These are phyloP conservation scores for Campopleginae sp. DNA, from an alignment of 2,888 invertebrate genomes.

Conservation along the genomic window DNA sequence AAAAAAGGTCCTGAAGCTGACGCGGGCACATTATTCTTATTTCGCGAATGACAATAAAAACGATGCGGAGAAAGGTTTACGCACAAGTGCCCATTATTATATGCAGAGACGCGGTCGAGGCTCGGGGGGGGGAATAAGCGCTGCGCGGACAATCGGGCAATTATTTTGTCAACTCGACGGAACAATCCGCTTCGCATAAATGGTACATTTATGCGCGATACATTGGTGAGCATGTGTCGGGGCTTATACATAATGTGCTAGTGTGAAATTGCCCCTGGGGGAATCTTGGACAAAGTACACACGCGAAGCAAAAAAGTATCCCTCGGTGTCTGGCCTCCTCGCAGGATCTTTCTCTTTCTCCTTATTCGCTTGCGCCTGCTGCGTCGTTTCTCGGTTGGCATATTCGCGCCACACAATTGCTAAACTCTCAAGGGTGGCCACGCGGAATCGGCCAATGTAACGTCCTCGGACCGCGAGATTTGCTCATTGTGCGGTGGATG, in stretches of 20 bases:
- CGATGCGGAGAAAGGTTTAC: slow-evolving; percentile 41
- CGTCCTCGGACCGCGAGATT: slow-evolving; percentile 48
- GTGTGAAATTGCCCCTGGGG: slow-evolving; percentile 41
- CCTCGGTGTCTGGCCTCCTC: slow-evolving; percentile 27
- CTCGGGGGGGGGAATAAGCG: slow-evolving; percentile 22
- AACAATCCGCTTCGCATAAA: slow-evolving; percentile 61
- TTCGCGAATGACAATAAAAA: slow-evolving; percentile 43
- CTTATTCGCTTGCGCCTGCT: neutral
- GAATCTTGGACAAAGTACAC: slow-evolving; percentile 35
- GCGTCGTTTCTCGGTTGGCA: neutral
- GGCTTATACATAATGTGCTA: slow-evolving; percentile 13
- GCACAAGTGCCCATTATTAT: slow-evolving; percentile 54
- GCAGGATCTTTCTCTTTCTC: slow-evolving; percentile 34
- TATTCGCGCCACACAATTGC: slow-evolving; percentile 59
- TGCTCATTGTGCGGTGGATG: slow-evolving; percentile 58
- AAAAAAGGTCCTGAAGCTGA: neutral
- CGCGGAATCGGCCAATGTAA: slow-evolving; percentile 39
- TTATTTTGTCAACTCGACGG: slow-evolving; percentile 67
- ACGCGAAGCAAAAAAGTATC: slow-evolving; percentile 51
- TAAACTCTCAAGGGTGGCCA: slow-evolving; percentile 53
- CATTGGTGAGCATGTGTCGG: neutral
- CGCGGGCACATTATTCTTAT: neutral
- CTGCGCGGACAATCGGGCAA: slow-evolving; percentile 63
- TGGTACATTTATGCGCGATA: slow-evolving; percentile 54
- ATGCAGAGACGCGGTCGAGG: slow-evolving; percentile 28